Evolutionary conservation across 2,113 vertebrate species (phyloP), one percentile per base, ranked within the genome.

Genomic region (Marmota monax): DNA sequence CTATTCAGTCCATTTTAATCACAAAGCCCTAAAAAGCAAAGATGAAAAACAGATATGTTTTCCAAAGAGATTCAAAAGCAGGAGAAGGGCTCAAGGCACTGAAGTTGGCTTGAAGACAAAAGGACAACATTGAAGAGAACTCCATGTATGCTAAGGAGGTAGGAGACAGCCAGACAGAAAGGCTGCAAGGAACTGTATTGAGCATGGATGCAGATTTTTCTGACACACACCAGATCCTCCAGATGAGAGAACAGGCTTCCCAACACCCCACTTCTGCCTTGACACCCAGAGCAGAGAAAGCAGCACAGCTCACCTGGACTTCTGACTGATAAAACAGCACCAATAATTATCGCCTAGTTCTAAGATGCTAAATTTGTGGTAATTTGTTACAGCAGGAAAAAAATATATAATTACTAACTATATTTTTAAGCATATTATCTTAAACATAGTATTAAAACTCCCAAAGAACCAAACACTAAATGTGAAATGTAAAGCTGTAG

Each of bases 11-110:
- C 39, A 86, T 12, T 88, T 48, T 84, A 87, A 56, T 76, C 34
- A 79, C 34, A 92, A n/a, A 70, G n/a, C n/a, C 34, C 65, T 94
- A 80, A 58, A 37, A 85, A 85, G n/a, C 77, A 88, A 90, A 77
- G 63, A 90, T 18, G 20, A 18, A 79, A 25, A 93, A 84, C 7
- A 83, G 37, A 22, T 51, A 80, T 0, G 10, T 51, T 45, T 72
- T 17, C 63, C n/a, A 74, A 70, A 69, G 65, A 85, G 7, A 48
- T 32, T 5, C 22, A 5, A 82, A 58, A 77, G 45, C 9, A 1
- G 65, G 5, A 94, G 12, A 88, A 37, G 20, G 29, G 58, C 27
- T 51, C 0, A 4, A 87, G 8, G 7, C 7, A 48, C 23, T 42
- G 8, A 0, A 48, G 39, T 79, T 56, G 37, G 0, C 48, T 67